These are phyloP conservation scores for Coregonus ussuriensis DNA, from an alignment of 2,797 vertebrate species.

Conservation along the genomic window DNA sequence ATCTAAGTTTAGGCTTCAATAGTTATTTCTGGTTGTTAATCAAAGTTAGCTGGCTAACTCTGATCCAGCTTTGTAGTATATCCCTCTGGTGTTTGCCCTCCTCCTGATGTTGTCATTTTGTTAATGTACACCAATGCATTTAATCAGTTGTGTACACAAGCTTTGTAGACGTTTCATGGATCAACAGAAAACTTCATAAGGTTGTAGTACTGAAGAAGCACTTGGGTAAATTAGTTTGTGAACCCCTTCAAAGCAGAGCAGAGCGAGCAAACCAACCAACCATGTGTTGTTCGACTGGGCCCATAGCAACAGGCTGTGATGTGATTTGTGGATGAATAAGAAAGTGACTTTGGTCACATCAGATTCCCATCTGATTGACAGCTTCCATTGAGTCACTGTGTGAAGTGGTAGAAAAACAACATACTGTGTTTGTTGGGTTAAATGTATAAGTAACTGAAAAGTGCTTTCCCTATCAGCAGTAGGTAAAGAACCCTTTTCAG, in stretches of 20 bases:
- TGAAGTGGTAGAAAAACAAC: background rate
- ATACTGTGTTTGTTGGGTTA: background rate
- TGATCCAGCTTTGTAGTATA: slow-evolving; percentile 4
- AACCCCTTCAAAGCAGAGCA: background rate
- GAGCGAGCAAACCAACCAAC: slow-evolving; percentile 4
- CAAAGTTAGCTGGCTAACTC: too few species aligned
- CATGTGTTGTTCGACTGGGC: background rate
- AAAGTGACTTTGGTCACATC: slow-evolving; percentile 70
- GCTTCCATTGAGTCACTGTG: slow-evolving; percentile 63
- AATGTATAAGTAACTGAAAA: background rate
- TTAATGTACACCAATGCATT: slow-evolving; percentile 33
- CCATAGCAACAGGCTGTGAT: slow-evolving; percentile 16
- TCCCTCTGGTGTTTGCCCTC: background rate
- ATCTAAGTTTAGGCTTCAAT: too few species aligned
- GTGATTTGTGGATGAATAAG: slow-evolving; percentile 26
- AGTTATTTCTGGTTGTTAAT: too few species aligned
- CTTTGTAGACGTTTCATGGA: slow-evolving; percentile 28
- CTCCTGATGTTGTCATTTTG: slow-evolving; percentile 15
- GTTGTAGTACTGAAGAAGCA: slow-evolving; percentile 10
- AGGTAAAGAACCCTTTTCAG: background rate
- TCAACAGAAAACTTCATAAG: background rate
- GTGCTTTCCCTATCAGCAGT: slow-evolving; percentile 29
- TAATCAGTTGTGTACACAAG: slow-evolving; percentile 27
- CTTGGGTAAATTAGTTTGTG: background rate
- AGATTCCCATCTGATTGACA: slow-evolving; percentile 81